Base-by-base conservation (phyloP, 2,113 vertebrate species). In the Esox niger region DNA sequence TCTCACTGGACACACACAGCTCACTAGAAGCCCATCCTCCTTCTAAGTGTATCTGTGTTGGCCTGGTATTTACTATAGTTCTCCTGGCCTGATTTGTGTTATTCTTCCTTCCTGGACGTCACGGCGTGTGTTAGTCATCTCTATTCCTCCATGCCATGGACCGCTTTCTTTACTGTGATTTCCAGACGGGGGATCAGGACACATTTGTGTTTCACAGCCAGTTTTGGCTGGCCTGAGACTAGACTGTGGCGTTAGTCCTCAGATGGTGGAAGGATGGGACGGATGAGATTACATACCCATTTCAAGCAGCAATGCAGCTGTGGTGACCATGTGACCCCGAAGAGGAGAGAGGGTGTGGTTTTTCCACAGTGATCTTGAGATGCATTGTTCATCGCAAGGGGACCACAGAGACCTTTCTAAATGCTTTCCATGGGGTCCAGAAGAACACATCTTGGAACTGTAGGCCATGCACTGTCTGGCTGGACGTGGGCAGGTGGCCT, bases 401-500 rank as follows among this genome's bases (percentile, higher is more conserved):
- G 3, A 43, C n/a, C 47, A 23, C 2, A 52, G 47, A n/a, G 2
- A 21, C 20, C 20, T 52, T 52, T n/a, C n/a, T 6, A 52, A 52
- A 52, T 52, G 6, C n/a, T 52, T 52, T 52, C n/a, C 31, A 29
- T 21, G 13, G 55, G 15, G 10, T 4, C n/a, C 21, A 8, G n/a
- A n/a, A 33, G n/a, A 21, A 52, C n/a, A 52, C 47, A 27, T 58
- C 26, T 7, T 9, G 56, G 26, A 11, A 57, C 30, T 26, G 61
- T 55, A 17, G 32, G 64, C n/a, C n/a, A n/a, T n/a, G n/a, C n/a
- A n/a, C n/a, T 79, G 74, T 82, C 77, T 75, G 13, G 0, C 72
- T 55, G 70, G 69, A 81, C 78, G 68, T 73, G 9, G 62, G 73
- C 81, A 79, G 82, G 85, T 85, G 81, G 78, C 79, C 75, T 87